A percentile compares a stretch with the other conserved stretches of the same genome.
Conservation (phyloP, 2,888 invertebrate genomes). For the Polia nebulosa region DNA sequence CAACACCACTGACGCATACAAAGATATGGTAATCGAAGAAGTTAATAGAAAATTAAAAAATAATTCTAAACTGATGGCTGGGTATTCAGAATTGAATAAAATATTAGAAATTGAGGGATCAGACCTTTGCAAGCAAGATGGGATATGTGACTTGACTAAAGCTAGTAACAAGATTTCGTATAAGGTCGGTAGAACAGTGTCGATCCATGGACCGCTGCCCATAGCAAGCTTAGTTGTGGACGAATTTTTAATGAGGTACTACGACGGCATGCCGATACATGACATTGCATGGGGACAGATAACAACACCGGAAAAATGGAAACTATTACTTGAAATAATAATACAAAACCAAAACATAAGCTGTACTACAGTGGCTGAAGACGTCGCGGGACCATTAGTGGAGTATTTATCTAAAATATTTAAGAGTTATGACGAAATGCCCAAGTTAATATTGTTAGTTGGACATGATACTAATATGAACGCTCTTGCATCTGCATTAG, state of each 20-base stretch:
- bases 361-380: constrained; percentile 44
- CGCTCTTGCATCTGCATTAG: constrained; percentile 31
- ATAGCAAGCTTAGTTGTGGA: constrained; percentile 39
- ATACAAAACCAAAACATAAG: constrained; percentile 43
- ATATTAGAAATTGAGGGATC: constrained; percentile 54
- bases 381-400: constrained; percentile 39
- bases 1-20: constrained; percentile 41
- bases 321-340: constrained; percentile 43
- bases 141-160: constrained; percentile 54
- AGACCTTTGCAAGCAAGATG: constrained; percentile 49
- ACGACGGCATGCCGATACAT: constrained; percentile 39
- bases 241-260: constrained; percentile 52
- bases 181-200: constrained; percentile 2
- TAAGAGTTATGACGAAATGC: constrained; percentile 37
- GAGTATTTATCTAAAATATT: constrained; percentile 44
- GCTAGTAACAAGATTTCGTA: constrained; percentile 29
- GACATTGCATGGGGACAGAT: constrained; percentile 61
- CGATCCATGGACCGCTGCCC: constrained; percentile 18
- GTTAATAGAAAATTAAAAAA: constrained; percentile 32
- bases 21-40: constrained; percentile 32
- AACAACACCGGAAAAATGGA: constrained; percentile 45
- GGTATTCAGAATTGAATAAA: constrained; percentile 44
- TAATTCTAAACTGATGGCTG: constrained; percentile 33
- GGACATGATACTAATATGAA: constrained; percentile 62
- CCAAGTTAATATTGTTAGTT: constrained; percentile 54